Evolutionary conservation across 2,797 vertebrate species (phyloP).

Genomic region (Paratrypauchen microcephalus): DNA sequence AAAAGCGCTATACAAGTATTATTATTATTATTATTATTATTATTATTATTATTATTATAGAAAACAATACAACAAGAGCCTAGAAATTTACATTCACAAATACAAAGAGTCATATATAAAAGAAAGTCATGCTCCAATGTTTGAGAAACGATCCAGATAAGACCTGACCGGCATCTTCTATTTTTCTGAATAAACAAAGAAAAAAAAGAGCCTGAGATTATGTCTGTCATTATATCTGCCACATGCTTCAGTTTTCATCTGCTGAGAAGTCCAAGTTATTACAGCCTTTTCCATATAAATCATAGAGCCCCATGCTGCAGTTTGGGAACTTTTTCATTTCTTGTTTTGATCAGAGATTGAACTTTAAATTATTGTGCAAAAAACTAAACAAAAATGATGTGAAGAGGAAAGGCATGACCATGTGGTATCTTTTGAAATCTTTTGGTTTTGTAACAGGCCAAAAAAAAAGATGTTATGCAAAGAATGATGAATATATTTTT

Average conservation of each 20-base stretch:
- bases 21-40: too few species aligned
- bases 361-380: neutral
- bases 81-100: neutral
- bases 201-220: slow-evolving; percentile 46
- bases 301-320: neutral
- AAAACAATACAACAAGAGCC: neutral
- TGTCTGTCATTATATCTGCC: slow-evolving; percentile 35
- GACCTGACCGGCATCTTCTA: neutral
- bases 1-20: too few species aligned
- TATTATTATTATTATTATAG: too few species aligned
- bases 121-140: neutral
- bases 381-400: neutral
- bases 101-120: neutral
- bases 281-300: slow-evolving; percentile 69
- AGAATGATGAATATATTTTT: neutral
- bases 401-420: neutral
- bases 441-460: neutral
- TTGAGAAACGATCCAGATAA: slow-evolving; percentile 16
- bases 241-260: slow-evolving; percentile 44
- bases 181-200: slow-evolving; percentile 4
- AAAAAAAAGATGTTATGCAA: neutral
- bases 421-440: neutral
- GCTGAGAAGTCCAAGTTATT: slow-evolving; percentile 22
- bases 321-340: slow-evolving; percentile 15
- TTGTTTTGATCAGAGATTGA: neutral